These are phyloP conservation scores for Trachymyrmex septentrionalis DNA, from an alignment of 1,140 invertebrate genomes.

Conservation along the genomic window DNA sequence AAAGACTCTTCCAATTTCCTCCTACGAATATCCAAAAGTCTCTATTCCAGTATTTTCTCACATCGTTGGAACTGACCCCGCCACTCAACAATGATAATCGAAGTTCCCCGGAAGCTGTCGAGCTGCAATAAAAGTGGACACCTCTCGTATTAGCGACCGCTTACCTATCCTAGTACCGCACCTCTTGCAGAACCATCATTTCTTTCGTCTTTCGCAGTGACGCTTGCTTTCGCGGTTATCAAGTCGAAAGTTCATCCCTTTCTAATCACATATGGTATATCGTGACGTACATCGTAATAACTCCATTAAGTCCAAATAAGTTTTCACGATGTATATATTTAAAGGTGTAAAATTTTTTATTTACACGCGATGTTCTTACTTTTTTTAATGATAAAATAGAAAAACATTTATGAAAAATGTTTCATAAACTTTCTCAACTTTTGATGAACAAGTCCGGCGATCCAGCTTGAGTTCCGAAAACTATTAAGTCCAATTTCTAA, in stretches of 20 bases:
- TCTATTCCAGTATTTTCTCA: conserved; percentile 61
- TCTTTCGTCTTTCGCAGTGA: conserved; percentile 25
- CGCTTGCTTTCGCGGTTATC: conserved; percentile 70
- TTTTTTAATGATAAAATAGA: neutral
- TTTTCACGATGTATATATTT: conserved; percentile 24
- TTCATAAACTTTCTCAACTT: neutral
- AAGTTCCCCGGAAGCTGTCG: conserved; percentile 48
- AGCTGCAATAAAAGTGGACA: conserved; percentile 73
- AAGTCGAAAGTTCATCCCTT: conserved; percentile 71
- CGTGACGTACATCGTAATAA: conserved; percentile 57
- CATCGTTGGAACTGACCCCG: conserved; percentile 35
- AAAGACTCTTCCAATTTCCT: neutral
- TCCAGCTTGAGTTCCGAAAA: conserved; percentile 39
- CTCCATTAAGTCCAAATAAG: conserved; percentile 17
- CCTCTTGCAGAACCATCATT: conserved; percentile 60
- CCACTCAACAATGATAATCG: conserved; percentile 71
- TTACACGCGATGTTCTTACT: neutral
- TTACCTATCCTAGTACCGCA: conserved; percentile 54
- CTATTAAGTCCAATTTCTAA: conserved; percentile 76
- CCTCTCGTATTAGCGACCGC: conserved; percentile 64
- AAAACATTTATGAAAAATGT: neutral
- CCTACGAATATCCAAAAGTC: neutral
- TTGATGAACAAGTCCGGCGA: neutral
- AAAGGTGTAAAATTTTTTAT: conserved; percentile 5
- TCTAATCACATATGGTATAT: conserved; percentile 62